These are phyloP conservation scores for Bicyclus anynana DNA, from an alignment of 1,140 invertebrate genomes.

Conservation along the genomic window DNA sequence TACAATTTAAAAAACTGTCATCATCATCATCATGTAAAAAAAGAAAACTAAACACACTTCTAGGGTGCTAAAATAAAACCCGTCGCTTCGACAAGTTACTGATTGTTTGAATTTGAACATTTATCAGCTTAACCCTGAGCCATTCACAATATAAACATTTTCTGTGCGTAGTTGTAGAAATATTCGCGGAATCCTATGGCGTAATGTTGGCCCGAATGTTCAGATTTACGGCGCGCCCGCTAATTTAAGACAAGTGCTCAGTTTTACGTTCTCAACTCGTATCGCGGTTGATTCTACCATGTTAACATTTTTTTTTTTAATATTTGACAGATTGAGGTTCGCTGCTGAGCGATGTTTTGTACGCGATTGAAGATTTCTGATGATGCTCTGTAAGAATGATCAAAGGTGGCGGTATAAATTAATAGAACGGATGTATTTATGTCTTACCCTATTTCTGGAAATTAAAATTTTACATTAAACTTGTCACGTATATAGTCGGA, in stretches of 20 bases:
- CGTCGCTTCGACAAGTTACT: too few relatives aligned
- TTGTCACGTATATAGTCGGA: too few relatives aligned
- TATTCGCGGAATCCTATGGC: constrained; percentile 46
- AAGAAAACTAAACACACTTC: neutral
- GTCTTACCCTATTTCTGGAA: too few relatives aligned
- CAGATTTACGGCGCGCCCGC: constrained; percentile 44
- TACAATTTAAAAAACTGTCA: too few relatives aligned
- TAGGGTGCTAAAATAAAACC: too few relatives aligned
- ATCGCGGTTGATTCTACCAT: constrained; percentile 1
- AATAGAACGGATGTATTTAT: too few relatives aligned
- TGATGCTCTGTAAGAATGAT: neutral
- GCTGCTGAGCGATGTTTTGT: neutral
- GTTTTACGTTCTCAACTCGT: constrained; percentile 29
- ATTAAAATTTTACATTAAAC: too few relatives aligned
- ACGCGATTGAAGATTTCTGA: too few relatives aligned
- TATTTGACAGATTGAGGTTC: neutral
- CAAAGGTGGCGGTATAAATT: too few relatives aligned
- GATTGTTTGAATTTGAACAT: constrained; percentile 6
- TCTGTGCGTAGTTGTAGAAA: constrained; percentile 35
- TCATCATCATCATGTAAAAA: too few relatives aligned
- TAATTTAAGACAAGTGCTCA: constrained; percentile 58
- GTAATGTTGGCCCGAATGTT: constrained; percentile 50
- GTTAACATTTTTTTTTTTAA: neutral
- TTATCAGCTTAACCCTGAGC: constrained; percentile 17
- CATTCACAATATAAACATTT: constrained; percentile 39